A percentile compares a stretch with the other conserved stretches of the same genome.
phyloP scores from a whole-genome alignment of 2,113 vertebrate genomes.

The Mugil cephalus region DNA sequence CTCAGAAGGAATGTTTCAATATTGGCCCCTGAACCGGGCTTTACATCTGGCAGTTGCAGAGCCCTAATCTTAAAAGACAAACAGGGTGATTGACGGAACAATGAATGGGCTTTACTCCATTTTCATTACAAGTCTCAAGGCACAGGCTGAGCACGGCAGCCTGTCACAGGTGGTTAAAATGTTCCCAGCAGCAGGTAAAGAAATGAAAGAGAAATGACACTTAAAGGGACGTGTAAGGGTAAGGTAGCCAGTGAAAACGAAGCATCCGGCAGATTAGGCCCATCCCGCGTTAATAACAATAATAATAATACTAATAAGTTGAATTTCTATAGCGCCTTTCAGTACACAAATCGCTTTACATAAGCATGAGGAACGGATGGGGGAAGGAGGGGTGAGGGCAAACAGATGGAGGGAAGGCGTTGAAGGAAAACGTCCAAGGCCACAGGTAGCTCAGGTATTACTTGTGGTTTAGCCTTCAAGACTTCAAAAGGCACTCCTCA shows the following conservation, averaged over 20 bases:
- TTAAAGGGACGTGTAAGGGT: background rate
- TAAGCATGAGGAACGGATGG: too few species aligned
- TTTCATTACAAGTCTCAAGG: constrained; percentile 11
- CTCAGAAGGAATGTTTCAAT: constrained; percentile 80
- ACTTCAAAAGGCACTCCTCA: constrained; percentile 72
- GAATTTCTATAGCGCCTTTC: too few species aligned
- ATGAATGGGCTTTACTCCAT: constrained; percentile 50
- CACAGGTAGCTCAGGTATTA: constrained; percentile 63
- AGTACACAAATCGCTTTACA: too few species aligned
- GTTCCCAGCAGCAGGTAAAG: background rate
- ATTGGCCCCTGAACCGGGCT: constrained; percentile 68
- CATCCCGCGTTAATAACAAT: too few species aligned
- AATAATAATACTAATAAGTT: too few species aligned
- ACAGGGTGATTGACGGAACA: constrained; percentile 63
- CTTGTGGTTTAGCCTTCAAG: constrained; percentile 57
- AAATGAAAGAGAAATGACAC: background rate
- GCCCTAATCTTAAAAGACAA: constrained; percentile 65
- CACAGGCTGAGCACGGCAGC: background rate
- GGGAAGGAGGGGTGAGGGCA: too few species aligned
- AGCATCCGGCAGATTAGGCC: constrained; percentile 4
- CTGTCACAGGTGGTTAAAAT: constrained; percentile 1
- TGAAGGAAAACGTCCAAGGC: constrained; percentile 31
- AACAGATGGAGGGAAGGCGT: too few species aligned
- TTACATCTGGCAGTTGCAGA: constrained; percentile 49
- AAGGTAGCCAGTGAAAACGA: constrained; percentile 42